Evolutionary conservation across 2,113 vertebrate species (phyloP).

Genomic region (Rynchops niger): DNA sequence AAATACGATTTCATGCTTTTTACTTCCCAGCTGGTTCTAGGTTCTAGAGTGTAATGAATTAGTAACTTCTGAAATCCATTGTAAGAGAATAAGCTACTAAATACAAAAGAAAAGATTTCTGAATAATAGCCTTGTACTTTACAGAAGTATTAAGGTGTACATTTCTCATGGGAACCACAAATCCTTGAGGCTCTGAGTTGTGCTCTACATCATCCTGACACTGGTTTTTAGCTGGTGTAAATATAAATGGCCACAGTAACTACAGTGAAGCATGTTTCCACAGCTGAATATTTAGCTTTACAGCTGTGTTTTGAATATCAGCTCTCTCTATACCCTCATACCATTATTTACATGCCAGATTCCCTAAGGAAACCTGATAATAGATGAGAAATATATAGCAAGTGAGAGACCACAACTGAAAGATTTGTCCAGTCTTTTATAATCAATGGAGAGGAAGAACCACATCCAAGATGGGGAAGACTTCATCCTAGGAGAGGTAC

Average conservation of each 20-base stretch:
- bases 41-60: conserved; percentile 26
- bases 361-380: background rate
- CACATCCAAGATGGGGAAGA: background rate
- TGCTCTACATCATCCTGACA: background rate
- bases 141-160: background rate
- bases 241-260: background rate
- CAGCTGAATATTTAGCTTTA: background rate
- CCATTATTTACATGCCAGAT: background rate
- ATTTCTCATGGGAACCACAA: background rate
- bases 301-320: background rate
- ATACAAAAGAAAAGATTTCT: background rate
- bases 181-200: background rate
- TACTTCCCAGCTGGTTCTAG: conserved; percentile 34
- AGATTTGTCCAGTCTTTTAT: background rate
- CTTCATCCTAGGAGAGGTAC: background rate
- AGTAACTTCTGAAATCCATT: conserved; percentile 2
- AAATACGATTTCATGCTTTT: conserved; percentile 50
- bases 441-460: background rate
- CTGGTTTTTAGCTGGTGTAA: background rate
- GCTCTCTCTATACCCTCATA: background rate
- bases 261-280: background rate
- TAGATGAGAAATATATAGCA: background rate
- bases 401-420: background rate
- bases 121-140: background rate
- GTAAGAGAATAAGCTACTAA: conserved; percentile 14